Conservation (phyloP, 2,888 invertebrate genomes). For the Corbicula japonica region DNA sequence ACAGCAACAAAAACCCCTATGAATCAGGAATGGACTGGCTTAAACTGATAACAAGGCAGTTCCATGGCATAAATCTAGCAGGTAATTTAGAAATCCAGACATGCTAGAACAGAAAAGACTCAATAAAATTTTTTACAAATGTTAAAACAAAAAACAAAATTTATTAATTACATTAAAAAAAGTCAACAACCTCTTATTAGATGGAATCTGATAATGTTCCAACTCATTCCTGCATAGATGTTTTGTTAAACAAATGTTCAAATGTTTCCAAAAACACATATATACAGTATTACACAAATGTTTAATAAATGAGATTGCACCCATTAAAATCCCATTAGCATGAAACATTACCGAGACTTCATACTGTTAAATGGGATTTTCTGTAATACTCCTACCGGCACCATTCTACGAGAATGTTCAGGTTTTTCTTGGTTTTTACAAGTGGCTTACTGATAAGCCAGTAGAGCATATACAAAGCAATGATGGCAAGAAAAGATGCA, state of each 20-base stretch:
- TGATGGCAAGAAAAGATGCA: slow-evolving; percentile 19
- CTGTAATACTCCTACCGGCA: slow-evolving; percentile 50
- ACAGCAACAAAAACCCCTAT: too few species aligned
- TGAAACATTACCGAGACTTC: slow-evolving; percentile 62
- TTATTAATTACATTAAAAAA: not conserved
- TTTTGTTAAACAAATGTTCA: slow-evolving; percentile 3
- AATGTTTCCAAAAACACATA: slow-evolving; percentile 20
- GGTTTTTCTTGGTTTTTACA: slow-evolving; percentile 6
- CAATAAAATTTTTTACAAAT: too few species aligned
- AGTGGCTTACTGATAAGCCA: slow-evolving; percentile 36
- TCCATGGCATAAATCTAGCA: too few species aligned
- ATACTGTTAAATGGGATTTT: slow-evolving; percentile 55
- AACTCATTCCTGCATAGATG: not conserved
- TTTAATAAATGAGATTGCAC: slow-evolving; percentile 49
- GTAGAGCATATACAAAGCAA: slow-evolving; percentile 32
- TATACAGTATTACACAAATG: slow-evolving; percentile 40
- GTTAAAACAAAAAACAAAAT: too few species aligned
- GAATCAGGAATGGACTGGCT: too few species aligned
- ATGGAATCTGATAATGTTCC: not conserved
- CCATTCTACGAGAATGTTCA: slow-evolving; percentile 28
- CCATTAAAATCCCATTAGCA: slow-evolving; percentile 63
- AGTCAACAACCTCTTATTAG: not conserved
- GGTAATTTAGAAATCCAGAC: too few species aligned
- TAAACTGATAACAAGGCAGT: too few species aligned
- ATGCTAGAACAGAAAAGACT: too few species aligned